Percentiles rank a stretch among this genome's conserved stretches.
These are phyloP conservation scores for Blastobasis lacticolella DNA, from an alignment of 2,888 invertebrate species.

Conservation along the genomic window DNA sequence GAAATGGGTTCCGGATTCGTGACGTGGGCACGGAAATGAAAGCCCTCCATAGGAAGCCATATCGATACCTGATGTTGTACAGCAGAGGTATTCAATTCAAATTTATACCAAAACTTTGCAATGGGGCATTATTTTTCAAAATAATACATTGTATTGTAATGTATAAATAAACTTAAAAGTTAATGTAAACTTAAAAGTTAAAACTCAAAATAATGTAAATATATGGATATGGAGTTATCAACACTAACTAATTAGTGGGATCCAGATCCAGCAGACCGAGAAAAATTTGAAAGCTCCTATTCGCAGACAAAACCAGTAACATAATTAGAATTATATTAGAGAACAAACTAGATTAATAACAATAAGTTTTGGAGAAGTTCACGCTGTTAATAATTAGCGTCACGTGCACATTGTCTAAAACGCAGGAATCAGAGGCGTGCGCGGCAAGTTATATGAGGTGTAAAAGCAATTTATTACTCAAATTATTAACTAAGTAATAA, in stretches of 20 bases:
- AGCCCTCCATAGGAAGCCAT: constrained; percentile 44
- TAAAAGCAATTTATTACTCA: constrained; percentile 31
- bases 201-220: neutral
- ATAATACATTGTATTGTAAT: too few relatives aligned
- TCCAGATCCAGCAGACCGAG: constrained; percentile 15
- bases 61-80: constrained; percentile 28
- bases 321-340: too few relatives aligned
- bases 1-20: constrained; percentile 47
- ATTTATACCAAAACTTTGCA: too few relatives aligned
- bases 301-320: too few relatives aligned
- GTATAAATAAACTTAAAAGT: too few relatives aligned
- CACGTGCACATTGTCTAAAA: neutral
- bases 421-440: neutral
- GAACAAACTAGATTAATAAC: neutral
- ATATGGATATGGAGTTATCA: constrained; percentile 7
- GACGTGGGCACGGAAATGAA: constrained; percentile 59
- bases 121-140: too few relatives aligned
- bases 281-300: too few relatives aligned
- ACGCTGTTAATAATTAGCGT: neutral
- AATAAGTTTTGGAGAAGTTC: neutral
- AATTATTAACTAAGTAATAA: constrained; percentile 60
- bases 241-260: constrained; percentile 20
- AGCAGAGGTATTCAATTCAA: too few relatives aligned
- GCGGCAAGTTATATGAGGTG: constrained; percentile 12
- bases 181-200: too few relatives aligned